Percentiles rank a stretch among this genome's conserved stretches.
phyloP scores from a whole-genome alignment of 2,113 vertebrate species.

The Hemiscyllium ocellatum region DNA sequence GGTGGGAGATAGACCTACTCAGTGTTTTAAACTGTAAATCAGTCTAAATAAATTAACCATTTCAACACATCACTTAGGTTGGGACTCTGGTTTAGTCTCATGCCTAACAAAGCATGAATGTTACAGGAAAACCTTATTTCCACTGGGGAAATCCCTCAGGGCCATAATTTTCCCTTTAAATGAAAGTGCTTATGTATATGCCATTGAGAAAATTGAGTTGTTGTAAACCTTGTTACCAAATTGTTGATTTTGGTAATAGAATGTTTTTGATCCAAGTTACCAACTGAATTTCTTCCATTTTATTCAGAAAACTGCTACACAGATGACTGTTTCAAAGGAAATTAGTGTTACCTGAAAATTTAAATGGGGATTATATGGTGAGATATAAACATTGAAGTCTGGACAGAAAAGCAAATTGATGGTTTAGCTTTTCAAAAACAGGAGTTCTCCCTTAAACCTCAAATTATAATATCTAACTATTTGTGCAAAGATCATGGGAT shows the following conservation, averaged over 20 bases:
- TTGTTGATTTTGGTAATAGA: conserved; percentile 16
- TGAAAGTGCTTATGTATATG: background rate
- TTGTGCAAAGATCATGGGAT: background rate
- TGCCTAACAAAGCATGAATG: background rate
- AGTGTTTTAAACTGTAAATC: background rate
- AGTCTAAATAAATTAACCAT: background rate
- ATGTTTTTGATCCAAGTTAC: background rate
- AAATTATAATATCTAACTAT: background rate
- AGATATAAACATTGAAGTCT: background rate
- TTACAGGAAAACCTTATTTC: background rate
- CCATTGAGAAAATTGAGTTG: background rate
- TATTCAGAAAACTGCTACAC: background rate
- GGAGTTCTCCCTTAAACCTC: background rate
- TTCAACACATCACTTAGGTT: background rate
- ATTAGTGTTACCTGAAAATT: background rate
- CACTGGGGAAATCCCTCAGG: background rate
- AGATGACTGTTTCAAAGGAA: background rate
- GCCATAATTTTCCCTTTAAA: background rate
- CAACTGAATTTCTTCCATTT: background rate
- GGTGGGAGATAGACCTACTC: background rate
- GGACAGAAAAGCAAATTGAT: background rate
- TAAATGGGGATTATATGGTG: background rate
- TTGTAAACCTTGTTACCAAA: background rate
- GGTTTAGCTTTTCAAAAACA: background rate
- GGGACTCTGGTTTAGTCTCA: background rate